Evolutionary conservation across 2,113 vertebrate species (phyloP).

Genomic region (Xiphophorus couchianus): DNA sequence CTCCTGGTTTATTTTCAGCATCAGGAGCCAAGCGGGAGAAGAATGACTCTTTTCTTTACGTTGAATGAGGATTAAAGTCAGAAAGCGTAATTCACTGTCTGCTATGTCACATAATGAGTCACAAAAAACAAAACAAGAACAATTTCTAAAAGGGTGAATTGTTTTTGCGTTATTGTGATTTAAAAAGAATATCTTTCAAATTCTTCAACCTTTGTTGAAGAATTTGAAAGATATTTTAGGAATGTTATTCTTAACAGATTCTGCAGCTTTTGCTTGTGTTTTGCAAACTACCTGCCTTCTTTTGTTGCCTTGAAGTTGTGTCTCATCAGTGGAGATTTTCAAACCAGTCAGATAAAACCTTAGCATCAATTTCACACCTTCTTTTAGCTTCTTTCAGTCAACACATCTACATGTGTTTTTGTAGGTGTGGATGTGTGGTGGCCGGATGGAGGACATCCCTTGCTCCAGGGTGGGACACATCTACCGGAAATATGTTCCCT

Average conservation of each 20-base stretch:
- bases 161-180: not conserved
- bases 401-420: not conserved
- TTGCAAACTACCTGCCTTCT: not conserved
- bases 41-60: constrained; percentile 14
- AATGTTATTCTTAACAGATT: not conserved
- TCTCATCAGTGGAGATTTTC: not conserved
- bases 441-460: constrained; percentile 83
- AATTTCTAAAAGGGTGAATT: not conserved
- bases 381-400: not conserved
- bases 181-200: not conserved
- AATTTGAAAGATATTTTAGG: not conserved
- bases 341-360: not conserved
- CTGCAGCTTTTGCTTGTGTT: not conserved
- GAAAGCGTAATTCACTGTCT: constrained; percentile 18
- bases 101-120: not conserved
- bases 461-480: constrained; percentile 98
- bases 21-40: constrained; percentile 18
- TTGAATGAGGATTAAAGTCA: constrained; percentile 34
- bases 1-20: constrained; percentile 32
- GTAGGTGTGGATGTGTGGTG: constrained; percentile 84
- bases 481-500: constrained; percentile 97
- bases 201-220: not conserved
- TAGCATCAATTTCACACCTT: not conserved
- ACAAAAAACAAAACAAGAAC: not conserved
- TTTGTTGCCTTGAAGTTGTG: not conserved